A percentile compares a stretch with the other conserved stretches of the same genome.
phyloP scores from a whole-genome alignment of 2,797 vertebrate species.

The Steatocranus sp. region DNA sequence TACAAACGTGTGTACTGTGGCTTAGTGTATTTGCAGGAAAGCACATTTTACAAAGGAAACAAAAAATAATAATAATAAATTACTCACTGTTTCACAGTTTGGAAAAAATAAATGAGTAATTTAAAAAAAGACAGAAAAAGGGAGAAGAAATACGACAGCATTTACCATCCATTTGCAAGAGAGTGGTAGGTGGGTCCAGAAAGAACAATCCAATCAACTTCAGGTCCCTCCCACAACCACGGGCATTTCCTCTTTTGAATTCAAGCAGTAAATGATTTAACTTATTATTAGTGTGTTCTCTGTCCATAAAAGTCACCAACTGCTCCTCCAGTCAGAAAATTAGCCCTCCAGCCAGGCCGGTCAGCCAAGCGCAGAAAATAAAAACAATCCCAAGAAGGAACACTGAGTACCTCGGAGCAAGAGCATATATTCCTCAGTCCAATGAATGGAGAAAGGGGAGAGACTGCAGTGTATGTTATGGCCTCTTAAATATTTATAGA shows the following conservation, averaged over 20 bases:
- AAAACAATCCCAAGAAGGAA: conserved; percentile 32
- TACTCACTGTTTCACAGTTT: conserved; percentile 38
- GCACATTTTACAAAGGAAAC: conserved; percentile 39
- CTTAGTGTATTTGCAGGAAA: conserved; percentile 39
- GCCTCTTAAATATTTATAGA: conserved; percentile 60
- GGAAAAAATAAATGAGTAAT: conserved; percentile 37
- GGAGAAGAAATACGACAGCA: conserved; percentile 4
- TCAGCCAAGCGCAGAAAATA: conserved; percentile 28
- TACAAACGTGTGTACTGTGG: neutral
- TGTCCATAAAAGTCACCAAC: conserved; percentile 30
- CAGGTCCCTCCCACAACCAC: conserved; percentile 10
- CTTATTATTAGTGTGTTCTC: conserved; percentile 30
- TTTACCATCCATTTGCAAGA: conserved; percentile 24
- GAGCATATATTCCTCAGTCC: conserved; percentile 49
- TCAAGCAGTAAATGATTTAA: conserved; percentile 38
- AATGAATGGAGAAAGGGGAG: conserved; percentile 20
- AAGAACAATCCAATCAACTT: conserved; percentile 38
- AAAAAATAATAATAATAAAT: conserved; percentile 18
- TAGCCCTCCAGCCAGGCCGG: conserved; percentile 12
- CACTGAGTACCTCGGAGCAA: conserved; percentile 20
- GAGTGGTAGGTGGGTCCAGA: neutral
- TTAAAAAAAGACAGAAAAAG: conserved; percentile 11
- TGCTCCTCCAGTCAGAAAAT: conserved; percentile 31
- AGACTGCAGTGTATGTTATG: conserved; percentile 31
- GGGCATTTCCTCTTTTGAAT: conserved; percentile 15